Evolutionary conservation across 2,888 invertebrate genomes (phyloP), one percentile per base, ranked within the genome.

Genomic region (Galeruca laticollis): DNA sequence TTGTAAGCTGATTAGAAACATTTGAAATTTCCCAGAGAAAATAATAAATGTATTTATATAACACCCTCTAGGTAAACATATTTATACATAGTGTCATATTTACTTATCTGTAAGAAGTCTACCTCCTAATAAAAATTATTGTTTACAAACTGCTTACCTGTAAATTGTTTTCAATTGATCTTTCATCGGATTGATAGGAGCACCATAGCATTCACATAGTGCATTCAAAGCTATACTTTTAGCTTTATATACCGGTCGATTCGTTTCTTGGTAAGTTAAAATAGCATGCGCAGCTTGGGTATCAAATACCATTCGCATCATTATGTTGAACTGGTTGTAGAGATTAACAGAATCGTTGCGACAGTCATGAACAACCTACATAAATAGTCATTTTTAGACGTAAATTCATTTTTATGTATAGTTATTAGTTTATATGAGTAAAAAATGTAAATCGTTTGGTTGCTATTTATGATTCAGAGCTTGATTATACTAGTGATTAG

Each of bases 141-240:
- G 9, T 18, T 18, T 1, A 20, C 21, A 51, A 51, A 21, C 26
- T 13, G 52, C 52, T 43, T 65, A 75, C 75, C 72, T 69, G 82
- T 95, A 95, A 49, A 95, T 92, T 86, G 93, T 93, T 85, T 95
- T 95, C 68, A 95, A 85, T 82, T 95, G 95, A 83, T 97, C 96
- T 84, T 96, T 98, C 86, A 96, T 91, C 0, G 96, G 95, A 86
- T 97, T 97, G 81, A 92, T 89, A 0, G 95, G 93, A 59, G 95
- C 95, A 81, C 93, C 93, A 84, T 97, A 96, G 73, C 92, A 88
- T 85, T 96, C 94, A 85, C 97, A 97, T 65, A 98, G 88, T 64
- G 96, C 94, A 87, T 96, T 96, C 69, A 98, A 88, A 78, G 96
- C 95, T 59, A 97, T 92, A 84, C 95, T 95, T 86, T 97, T 97